Conservation (phyloP, 2,888 invertebrate genomes). For the Xylophagus ater region DNA sequence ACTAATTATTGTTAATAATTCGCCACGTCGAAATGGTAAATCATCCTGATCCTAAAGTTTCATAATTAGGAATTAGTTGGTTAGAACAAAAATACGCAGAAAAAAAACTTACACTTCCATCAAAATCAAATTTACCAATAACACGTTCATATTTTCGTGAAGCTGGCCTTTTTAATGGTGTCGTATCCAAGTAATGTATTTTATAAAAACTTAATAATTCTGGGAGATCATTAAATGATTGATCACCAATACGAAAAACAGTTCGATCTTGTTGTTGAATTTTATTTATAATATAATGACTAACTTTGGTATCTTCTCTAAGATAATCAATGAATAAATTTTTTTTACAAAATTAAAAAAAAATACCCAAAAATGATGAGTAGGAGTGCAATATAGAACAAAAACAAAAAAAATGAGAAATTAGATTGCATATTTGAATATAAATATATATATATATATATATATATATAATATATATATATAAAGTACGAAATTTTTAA, state of each 20-base stretch:
- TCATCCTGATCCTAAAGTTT: constrained; percentile 76
- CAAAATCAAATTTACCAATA: constrained; percentile 88
- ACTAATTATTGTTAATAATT: constrained; percentile 80
- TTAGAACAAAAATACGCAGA: not conserved
- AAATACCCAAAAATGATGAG: no score
- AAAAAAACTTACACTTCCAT: constrained; percentile 62
- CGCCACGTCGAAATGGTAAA: constrained; percentile 88
- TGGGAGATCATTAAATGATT: constrained; percentile 85
- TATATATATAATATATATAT: no score
- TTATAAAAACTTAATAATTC: constrained; percentile 87
- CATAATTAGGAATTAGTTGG: not conserved
- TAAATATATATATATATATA: no score
- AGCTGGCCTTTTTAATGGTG: constrained; percentile 80
- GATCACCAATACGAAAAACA: constrained; percentile 87
- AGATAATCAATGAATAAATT: constrained; percentile 22
- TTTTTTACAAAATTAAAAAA: no score
- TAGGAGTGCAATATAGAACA: not conserved
- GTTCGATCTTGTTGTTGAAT: constrained; percentile 73
- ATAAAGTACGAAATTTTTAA: no score
- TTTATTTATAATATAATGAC: constrained; percentile 96
- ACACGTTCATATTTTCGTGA: constrained; percentile 69
- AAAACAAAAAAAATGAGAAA: constrained; percentile 6
- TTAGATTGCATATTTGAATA: no score
- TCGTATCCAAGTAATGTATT: constrained; percentile 91
- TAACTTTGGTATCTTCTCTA: constrained; percentile 90